These are phyloP conservation scores for Hoplostethus atlanticus DNA, from an alignment of 2,797 vertebrate genomes.

Conservation along the genomic window DNA sequence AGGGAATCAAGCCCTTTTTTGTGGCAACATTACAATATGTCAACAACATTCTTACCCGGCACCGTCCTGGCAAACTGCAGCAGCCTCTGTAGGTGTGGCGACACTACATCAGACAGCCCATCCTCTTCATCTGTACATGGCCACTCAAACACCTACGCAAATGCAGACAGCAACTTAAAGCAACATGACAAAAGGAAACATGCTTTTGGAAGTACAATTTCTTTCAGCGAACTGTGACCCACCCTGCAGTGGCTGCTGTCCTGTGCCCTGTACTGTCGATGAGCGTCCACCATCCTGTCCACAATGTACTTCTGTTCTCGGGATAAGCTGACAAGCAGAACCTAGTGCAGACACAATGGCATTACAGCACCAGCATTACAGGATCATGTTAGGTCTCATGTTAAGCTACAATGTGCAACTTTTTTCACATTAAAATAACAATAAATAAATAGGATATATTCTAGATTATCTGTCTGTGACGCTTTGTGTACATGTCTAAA, in stretches of 20 bases:
- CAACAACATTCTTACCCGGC: constrained; percentile 83
- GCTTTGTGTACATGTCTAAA: too few relatives aligned
- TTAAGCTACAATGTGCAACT: too few relatives aligned
- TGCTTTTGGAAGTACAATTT: not conserved
- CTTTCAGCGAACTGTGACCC: constrained; percentile 40
- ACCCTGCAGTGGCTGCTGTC: constrained; percentile 86
- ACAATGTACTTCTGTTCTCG: constrained; percentile 89
- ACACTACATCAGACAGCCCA: constrained; percentile 78
- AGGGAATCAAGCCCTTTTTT: too few relatives aligned
- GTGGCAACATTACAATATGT: too few relatives aligned
- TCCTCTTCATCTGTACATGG: constrained; percentile 84
- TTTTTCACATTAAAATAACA: too few relatives aligned
- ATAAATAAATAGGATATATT: too few relatives aligned
- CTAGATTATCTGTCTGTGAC: too few relatives aligned
- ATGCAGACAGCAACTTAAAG: constrained; percentile 5
- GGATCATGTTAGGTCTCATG: not conserved
- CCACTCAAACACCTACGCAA: constrained; percentile 82
- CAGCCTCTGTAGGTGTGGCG: constrained; percentile 87
- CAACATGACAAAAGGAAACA: not conserved
- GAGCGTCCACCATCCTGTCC: constrained; percentile 90
- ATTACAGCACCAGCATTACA: not conserved
- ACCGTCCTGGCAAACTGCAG: constrained; percentile 92
- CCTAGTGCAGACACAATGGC: constrained; percentile 46
- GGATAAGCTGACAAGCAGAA: constrained; percentile 81
- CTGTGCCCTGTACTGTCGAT: constrained; percentile 87